phyloP scores from a whole-genome alignment of 2,113 vertebrate species.

The Callopanchax toddi region DNA sequence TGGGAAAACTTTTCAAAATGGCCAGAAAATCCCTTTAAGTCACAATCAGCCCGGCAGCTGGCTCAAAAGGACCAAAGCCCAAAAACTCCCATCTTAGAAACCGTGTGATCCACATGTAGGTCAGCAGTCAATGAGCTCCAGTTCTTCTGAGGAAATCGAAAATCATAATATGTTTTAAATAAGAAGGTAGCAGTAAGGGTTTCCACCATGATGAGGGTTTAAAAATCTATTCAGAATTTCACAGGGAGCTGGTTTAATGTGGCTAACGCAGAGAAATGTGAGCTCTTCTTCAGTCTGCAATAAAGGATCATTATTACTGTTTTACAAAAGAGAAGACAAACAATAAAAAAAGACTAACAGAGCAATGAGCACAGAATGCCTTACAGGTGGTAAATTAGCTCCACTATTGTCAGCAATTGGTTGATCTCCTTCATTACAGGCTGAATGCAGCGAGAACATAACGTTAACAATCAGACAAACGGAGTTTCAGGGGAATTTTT shows the following conservation, averaged over 20 bases:
- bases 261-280: not conserved
- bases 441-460: not conserved
- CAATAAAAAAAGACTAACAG: not conserved
- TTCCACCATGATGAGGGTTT: not conserved
- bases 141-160: too few relatives aligned
- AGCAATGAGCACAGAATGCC: conserved; percentile 2
- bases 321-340: not conserved
- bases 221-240: not conserved
- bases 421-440: not conserved
- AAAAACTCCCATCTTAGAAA: too few relatives aligned
- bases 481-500: not conserved
- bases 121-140: too few relatives aligned
- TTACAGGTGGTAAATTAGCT: conserved; percentile 10
- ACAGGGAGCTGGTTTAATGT: too few relatives aligned
- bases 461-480: not conserved
- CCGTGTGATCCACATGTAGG: too few relatives aligned
- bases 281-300: not conserved
- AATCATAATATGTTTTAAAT: too few relatives aligned
- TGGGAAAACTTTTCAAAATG: too few relatives aligned
- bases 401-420: not conserved
- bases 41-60: too few relatives aligned
- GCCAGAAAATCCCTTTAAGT: too few relatives aligned
- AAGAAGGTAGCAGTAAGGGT: too few relatives aligned
- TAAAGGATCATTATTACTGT: conserved; percentile 1
- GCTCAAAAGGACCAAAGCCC: too few relatives aligned